A percentile compares a stretch with the other conserved stretches of the same genome.
phyloP scores from a whole-genome alignment of 2,888 invertebrate genomes.

The Microctonus hyperodae region DNA sequence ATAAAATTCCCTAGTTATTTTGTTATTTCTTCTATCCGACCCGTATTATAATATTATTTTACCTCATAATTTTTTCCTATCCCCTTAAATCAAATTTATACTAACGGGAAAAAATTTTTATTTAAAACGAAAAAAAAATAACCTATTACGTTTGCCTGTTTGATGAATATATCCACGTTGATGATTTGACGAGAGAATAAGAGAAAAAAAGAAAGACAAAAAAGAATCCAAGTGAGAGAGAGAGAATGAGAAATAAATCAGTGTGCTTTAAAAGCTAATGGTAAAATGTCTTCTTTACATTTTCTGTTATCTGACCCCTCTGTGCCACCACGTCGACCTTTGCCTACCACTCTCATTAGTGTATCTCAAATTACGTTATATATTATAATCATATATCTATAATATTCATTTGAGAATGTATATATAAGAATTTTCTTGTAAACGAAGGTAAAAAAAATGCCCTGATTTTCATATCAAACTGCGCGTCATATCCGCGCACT shows the following conservation, averaged over 20 bases:
- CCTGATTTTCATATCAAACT: slow-evolving; percentile 5
- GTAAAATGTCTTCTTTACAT: not conserved
- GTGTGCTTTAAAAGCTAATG: not conserved
- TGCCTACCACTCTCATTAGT: slow-evolving; percentile 32
- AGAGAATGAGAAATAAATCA: slow-evolving; percentile 6
- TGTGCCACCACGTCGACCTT: slow-evolving; percentile 25
- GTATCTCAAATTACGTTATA: slow-evolving; percentile 31
- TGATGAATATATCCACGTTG: slow-evolving; percentile 4
- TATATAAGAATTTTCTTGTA: not conserved
- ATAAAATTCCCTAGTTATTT: not conserved
- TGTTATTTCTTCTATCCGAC: not conserved
- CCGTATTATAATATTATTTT: not conserved
- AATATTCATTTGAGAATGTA: not conserved
- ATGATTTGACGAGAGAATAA: not conserved
- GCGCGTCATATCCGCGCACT: not conserved
- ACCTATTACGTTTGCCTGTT: no score
- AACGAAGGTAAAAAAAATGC: slow-evolving; percentile 12
- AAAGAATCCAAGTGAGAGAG: no score
- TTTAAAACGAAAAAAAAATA: no score
- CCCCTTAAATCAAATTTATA: no score
- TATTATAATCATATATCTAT: no score
- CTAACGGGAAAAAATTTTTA: no score
- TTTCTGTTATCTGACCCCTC: slow-evolving; percentile 31
- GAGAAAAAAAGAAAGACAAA: not conserved
- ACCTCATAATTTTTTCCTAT: not conserved